These are phyloP conservation scores for Xiphorhynchus elegans DNA, from an alignment of 2,113 vertebrate genomes.

Conservation along the genomic window DNA sequence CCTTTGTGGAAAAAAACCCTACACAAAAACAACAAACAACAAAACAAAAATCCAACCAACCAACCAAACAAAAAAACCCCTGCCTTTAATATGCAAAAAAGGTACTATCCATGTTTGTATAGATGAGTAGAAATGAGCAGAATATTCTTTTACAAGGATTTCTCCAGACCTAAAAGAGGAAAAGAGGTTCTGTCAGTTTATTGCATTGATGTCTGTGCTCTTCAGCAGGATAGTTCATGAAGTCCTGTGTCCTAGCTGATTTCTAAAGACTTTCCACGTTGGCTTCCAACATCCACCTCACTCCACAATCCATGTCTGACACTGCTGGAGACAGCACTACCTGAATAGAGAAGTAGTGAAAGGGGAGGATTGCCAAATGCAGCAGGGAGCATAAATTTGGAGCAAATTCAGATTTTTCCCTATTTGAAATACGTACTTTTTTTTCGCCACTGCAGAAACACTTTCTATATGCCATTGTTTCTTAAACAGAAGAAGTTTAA, in stretches of 20 bases:
- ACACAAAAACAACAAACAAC: neutral
- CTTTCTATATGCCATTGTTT: neutral
- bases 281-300: neutral
- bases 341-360: neutral
- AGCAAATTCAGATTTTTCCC: neutral
- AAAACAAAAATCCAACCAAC: neutral
- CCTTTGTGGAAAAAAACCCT: neutral
- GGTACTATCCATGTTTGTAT: neutral
- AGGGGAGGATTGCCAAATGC: neutral
- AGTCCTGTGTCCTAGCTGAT: neutral
- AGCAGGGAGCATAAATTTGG: neutral
- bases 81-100: neutral
- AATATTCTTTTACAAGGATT: neutral
- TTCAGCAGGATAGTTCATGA: neutral
- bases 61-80: too few relatives aligned
- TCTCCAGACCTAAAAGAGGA: neutral
- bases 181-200: neutral
- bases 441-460: neutral
- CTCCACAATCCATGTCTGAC: neutral
- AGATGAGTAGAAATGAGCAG: neutral
- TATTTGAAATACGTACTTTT: neutral
- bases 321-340: neutral
- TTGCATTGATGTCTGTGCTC: neutral
- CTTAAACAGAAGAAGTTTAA: neutral
- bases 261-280: neutral